A percentile compares a stretch with the other conserved stretches of the same genome.
Conservation (phyloP, 2,797 vertebrate genomes). For the Rhodeus uyekii region DNA sequence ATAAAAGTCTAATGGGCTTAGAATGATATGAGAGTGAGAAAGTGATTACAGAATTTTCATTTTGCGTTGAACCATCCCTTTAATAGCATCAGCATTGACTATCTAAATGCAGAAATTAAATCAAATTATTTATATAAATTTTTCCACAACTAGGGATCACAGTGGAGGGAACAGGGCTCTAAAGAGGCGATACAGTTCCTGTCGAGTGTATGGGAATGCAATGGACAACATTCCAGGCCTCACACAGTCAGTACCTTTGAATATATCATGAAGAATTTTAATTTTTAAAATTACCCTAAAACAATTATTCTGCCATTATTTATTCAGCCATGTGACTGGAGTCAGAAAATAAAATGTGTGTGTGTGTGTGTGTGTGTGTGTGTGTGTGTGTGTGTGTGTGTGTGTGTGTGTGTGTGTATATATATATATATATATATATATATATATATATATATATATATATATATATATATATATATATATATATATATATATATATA, state of each 20-base stretch:
- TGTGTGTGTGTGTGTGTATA: too few relatives aligned
- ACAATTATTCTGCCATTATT: background rate
- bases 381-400: too few relatives aligned
- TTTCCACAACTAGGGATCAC: slow-evolving; percentile 82
- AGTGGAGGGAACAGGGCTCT: slow-evolving; percentile 90
- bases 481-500: too few relatives aligned
- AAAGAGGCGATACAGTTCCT: slow-evolving; percentile 81
- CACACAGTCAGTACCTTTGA: slow-evolving; percentile 84
- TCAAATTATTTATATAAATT: background rate
- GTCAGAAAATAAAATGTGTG: too few relatives aligned
- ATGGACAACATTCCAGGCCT: slow-evolving; percentile 92
- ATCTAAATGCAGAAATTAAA: background rate
- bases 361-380: too few relatives aligned
- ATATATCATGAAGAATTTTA: background rate
- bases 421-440: too few relatives aligned
- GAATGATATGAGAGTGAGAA: background rate
- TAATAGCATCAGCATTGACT: background rate
- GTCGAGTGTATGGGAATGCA: slow-evolving; percentile 89
- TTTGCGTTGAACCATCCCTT: background rate
- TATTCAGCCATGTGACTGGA: too few relatives aligned
- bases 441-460: too few relatives aligned
- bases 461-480: too few relatives aligned
- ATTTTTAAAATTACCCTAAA: background rate
- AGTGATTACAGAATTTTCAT: background rate
- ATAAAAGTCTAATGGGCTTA: background rate